Evolutionary conservation across 1,140 invertebrate species (phyloP).

Genomic region (Caenorhabditis brenneri): DNA sequence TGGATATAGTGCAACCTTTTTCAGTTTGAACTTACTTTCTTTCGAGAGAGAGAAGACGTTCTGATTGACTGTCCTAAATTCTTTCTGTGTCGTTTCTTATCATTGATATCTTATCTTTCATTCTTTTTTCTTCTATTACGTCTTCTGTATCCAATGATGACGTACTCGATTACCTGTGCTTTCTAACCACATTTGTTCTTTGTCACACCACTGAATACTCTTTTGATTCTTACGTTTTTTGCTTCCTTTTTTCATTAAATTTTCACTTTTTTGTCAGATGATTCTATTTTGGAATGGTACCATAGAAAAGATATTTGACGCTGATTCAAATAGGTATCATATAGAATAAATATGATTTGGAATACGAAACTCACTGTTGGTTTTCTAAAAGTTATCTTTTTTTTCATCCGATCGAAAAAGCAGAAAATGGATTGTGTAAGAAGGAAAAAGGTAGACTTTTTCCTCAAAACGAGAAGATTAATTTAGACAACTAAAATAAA

Average conservation of each 20-base stretch:
- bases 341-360: too few relatives aligned
- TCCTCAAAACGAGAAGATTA: too few relatives aligned
- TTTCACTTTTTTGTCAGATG: neutral
- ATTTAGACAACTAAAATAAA: too few relatives aligned
- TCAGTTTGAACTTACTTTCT: too few relatives aligned
- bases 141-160: neutral
- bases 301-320: too few relatives aligned
- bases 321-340: too few relatives aligned
- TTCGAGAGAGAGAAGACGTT: neutral
- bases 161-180: slow-evolving; percentile 7
- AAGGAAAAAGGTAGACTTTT: too few relatives aligned
- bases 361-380: too few relatives aligned
- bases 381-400: too few relatives aligned
- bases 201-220: neutral
- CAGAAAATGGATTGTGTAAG: too few relatives aligned
- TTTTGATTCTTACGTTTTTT: neutral
- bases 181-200: neutral
- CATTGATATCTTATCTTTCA: slow-evolving; percentile 35
- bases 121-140: neutral
- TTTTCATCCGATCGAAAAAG: too few relatives aligned
- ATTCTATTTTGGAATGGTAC: too few relatives aligned
- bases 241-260: neutral
- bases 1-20: neutral
- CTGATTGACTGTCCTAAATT: neutral
- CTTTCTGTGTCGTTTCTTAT: neutral